phyloP scores from a whole-genome alignment of 1,140 invertebrate genomes.

The Laupala kohalensis region DNA sequence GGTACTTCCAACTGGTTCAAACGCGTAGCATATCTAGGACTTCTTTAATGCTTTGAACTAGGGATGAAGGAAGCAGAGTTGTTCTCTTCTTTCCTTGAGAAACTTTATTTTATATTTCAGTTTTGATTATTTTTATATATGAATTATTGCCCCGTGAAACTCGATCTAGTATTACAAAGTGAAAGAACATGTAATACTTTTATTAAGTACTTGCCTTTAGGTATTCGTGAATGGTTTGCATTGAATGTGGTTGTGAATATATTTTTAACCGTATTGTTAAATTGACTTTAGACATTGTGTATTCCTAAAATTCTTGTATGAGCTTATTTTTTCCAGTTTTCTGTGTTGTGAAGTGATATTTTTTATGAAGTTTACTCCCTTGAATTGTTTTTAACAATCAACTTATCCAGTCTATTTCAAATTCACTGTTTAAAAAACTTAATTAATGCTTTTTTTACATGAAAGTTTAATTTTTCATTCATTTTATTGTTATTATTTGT shows the following conservation, averaged over 20 bases:
- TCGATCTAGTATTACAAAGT: neutral
- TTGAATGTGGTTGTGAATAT: neutral
- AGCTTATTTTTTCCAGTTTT: no score
- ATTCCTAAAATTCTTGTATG: no score
- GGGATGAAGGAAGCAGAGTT: neutral
- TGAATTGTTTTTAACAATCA: no score
- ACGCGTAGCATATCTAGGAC: neutral
- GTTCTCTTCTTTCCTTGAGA: neutral
- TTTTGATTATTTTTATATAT: neutral
- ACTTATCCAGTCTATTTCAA: no score
- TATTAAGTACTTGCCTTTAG: neutral
- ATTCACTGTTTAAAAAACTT: no score
- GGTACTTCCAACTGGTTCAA: neutral
- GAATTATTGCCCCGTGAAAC: neutral
- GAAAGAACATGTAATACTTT: neutral
- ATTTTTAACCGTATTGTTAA: no score
- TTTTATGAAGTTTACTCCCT: no score
- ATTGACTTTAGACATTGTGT: no score
- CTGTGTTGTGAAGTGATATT: no score
- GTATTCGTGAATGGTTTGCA: neutral
- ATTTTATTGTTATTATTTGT: no score
- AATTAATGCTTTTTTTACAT: no score
- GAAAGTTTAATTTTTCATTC: no score
- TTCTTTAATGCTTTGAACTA: neutral
- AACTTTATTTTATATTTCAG: neutral